Percentiles rank a stretch among this genome's conserved stretches.
These are phyloP conservation scores for Drosophila erecta DNA, from an alignment of 1,140 invertebrate genomes.

Conservation along the genomic window DNA sequence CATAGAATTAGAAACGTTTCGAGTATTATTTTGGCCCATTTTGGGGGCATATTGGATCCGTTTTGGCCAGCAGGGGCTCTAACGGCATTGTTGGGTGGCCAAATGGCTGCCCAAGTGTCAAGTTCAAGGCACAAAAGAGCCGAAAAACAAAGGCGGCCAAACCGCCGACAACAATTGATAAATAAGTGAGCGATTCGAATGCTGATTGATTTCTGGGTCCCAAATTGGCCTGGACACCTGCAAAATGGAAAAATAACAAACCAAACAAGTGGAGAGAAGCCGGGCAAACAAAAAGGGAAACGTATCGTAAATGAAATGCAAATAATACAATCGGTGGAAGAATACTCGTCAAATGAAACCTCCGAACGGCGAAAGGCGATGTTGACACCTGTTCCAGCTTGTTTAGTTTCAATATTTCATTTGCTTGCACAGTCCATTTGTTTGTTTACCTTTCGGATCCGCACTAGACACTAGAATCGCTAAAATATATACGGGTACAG, in stretches of 20 bases:
- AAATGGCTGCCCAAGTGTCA: constrained; percentile 59
- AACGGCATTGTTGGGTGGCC: constrained; percentile 15
- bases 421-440: constrained; percentile 75
- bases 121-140: constrained; percentile 62
- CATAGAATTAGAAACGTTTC: constrained; percentile 45
- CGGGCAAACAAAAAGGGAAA: constrained; percentile 18
- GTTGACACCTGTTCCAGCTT: constrained; percentile 73
- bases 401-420: constrained; percentile 79
- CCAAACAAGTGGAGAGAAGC: constrained; percentile 7
- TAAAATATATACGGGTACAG: constrained; percentile 15
- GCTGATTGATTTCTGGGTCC: constrained; percentile 68
- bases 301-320: constrained; percentile 41
- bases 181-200: constrained; percentile 54
- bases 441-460: constrained; percentile 50
- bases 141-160: constrained; percentile 21
- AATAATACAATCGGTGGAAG: constrained; percentile 25
- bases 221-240: constrained; percentile 53
- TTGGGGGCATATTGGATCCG: not conserved
- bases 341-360: constrained; percentile 54
- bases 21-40: constrained; percentile 24
- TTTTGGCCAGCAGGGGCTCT: constrained; percentile 5
- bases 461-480: constrained; percentile 20
- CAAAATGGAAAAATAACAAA: constrained; percentile 30
- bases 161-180: constrained; percentile 67
- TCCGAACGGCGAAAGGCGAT: constrained; percentile 30